Evolutionary conservation across 2,797 vertebrate genomes (phyloP), one percentile per base, ranked within the genome.

Genomic region (Sibirionetta formosa): DNA sequence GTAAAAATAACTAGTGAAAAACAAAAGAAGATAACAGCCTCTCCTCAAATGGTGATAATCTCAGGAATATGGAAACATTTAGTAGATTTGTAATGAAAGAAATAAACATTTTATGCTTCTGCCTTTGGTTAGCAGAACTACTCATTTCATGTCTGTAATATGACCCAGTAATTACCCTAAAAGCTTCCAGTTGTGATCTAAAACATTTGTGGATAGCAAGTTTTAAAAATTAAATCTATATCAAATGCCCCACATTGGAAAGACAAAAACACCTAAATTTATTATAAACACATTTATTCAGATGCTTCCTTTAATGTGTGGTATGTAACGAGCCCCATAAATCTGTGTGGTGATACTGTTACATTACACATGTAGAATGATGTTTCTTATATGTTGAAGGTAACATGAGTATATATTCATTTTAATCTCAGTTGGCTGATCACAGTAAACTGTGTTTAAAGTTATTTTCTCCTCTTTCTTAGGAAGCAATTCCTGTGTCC

Each of bases 51-150:
- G 22, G 38, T 83, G 58, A 58, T 78, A 93, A 81, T 81, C 36
- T 87, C 71, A 81, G 42, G 93, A 92, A 94, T 81, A 66, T 73
- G 95, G 85, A 86, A 96, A 83, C 4, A 63, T 82, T 94, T 86
- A 84, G 72, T 72, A 81, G 31, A 53, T 93, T 94, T 40, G n/a
- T 69, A 92, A 92, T 79, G 63, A 94, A 78, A 93, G 70, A 93
- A 93, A 91, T 35, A 76, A 86, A 4, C 6, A 46, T 64, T 95
- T 95, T 86, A 44, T 79, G 48, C 31, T 88, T 88, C 66, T 95
- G 87, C 23, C 26, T 91, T 87, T 93, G 68, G 36, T 87, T 95
- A 85, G 60, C 33, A 80, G 64, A 96, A 75, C 57, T 63, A 87
- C 18, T 6, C 42, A 88, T 93, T 97, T 94, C 31, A 86, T 33